phyloP scores from a whole-genome alignment of 2,113 vertebrate species.

The Zosterops borbonicus region DNA sequence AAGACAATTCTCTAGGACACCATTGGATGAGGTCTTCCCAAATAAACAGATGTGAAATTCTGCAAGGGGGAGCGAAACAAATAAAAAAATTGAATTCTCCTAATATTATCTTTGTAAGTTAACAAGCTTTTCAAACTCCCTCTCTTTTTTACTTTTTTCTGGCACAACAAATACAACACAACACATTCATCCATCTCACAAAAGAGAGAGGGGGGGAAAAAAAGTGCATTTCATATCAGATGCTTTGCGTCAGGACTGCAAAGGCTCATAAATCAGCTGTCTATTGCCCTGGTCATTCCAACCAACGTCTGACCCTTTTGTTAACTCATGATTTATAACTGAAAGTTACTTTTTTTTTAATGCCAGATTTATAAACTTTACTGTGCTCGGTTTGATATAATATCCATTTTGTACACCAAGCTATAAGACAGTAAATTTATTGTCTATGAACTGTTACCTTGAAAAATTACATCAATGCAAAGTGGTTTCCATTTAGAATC shows the following conservation, averaged over 20 bases:
- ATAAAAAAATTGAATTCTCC: not conserved
- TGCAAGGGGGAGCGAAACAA: not conserved
- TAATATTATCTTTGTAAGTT: not conserved
- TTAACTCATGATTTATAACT: conserved; percentile 69
- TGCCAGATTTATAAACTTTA: conserved; percentile 71
- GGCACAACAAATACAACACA: not conserved
- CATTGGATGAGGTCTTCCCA: not conserved
- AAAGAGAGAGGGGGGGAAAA: not conserved
- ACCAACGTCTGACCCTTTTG: conserved; percentile 55
- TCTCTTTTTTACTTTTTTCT: not conserved
- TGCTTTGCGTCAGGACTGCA: conserved; percentile 36
- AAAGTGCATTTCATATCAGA: conserved; percentile 7
- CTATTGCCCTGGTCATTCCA: conserved; percentile 60
- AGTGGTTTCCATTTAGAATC: conserved; percentile 74
- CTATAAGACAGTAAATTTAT: conserved; percentile 74
- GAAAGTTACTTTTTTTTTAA: conserved; percentile 51
- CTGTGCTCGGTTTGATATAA: conserved; percentile 66
- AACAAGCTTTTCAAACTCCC: not conserved
- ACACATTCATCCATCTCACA: conserved; percentile 35
- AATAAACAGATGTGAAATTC: not conserved
- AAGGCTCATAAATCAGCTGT: conserved; percentile 60
- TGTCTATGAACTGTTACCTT: conserved; percentile 72
- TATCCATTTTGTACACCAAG: conserved; percentile 59
- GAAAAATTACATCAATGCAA: conserved; percentile 81
- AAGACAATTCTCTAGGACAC: conserved; percentile 15